Evolutionary conservation across 2,113 vertebrate species (phyloP), one percentile per base, ranked within the genome.

Genomic region (Lagopus leucura): DNA sequence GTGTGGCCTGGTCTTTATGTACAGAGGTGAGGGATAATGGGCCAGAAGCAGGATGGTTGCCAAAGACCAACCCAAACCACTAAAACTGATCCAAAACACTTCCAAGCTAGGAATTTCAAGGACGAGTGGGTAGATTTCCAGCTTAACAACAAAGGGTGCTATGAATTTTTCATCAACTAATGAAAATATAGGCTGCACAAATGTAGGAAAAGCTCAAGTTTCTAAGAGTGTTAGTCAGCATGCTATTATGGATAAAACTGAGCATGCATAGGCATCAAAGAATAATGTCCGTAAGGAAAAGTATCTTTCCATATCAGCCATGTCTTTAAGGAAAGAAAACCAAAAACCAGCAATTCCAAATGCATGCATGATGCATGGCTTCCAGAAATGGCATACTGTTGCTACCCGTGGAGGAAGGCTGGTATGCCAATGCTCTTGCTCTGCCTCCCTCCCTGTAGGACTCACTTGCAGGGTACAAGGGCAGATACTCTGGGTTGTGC

Each of bases 281-380:
- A 25, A 17, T n/a, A 20, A 76, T 7, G 32, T 8, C 38, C 50
- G 55, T 36, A 55, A 27, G 30, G 36, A 69, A 83, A 86, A 65
- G 10, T 24, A 24, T 55, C 67, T 64, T 75, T 28, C 47, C n/a
- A 0, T 6, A 12, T 45, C 47, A 32, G 13, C 45, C 0, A 0
- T 22, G 36, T 64, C 38, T 18, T 89, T 80, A 21, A 45, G 43
- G 11, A 40, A n/a, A 82, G 61, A 67, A 91, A 87, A 48, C 22
- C 30, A 58, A 79, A 45, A 79, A 45, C 30, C 61, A 78, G n/a
- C 43, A 57, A 52, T 32, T 38, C 40, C 74, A 81, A 89, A 81
- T 0, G 0, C 7, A 24, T 1, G 47, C 4, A 48, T 11, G 72
- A 65, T 28, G 43, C 8, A 1, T 40, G 3, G 14, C 52, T 60